A percentile compares a stretch with the other conserved stretches of the same genome.
These are phyloP conservation scores for Trachemys scripta DNA, from an alignment of 2,113 vertebrate species.

Conservation along the genomic window DNA sequence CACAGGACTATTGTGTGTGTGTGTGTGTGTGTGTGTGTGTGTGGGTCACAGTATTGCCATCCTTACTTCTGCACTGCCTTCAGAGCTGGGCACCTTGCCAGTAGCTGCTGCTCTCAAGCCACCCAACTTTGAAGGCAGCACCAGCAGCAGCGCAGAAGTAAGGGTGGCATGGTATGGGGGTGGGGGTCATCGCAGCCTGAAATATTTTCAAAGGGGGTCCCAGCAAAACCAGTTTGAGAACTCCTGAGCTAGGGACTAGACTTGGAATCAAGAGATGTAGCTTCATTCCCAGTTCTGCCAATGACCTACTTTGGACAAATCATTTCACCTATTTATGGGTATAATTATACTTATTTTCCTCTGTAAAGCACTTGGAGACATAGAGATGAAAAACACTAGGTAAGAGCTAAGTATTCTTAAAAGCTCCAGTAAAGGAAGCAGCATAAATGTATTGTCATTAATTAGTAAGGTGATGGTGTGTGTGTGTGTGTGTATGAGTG, in stretches of 20 bases:
- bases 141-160: no score
- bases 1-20: not conserved
- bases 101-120: no score
- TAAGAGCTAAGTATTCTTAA: slow-evolving; percentile 19
- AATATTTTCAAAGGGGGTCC: no score
- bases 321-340: slow-evolving; percentile 10
- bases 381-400: slow-evolving; percentile 12
- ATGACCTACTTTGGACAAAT: slow-evolving; percentile 34
- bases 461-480: not conserved
- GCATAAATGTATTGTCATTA: not conserved
- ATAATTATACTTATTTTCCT: slow-evolving; percentile 1
- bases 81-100: no score
- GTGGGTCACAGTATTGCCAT: not conserved
- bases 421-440: slow-evolving; percentile 13
- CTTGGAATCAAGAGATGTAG: slow-evolving; percentile 15
- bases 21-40: no score
- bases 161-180: no score
- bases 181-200: no score
- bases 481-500: not conserved
- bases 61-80: no score
- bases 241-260: not conserved
- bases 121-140: no score
- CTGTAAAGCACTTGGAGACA: slow-evolving; percentile 23
- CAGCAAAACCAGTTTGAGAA: no score
- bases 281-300: slow-evolving; percentile 37